Base-by-base conservation (phyloP, 2,888 invertebrate species). In the Napeogenes inachia region DNA sequence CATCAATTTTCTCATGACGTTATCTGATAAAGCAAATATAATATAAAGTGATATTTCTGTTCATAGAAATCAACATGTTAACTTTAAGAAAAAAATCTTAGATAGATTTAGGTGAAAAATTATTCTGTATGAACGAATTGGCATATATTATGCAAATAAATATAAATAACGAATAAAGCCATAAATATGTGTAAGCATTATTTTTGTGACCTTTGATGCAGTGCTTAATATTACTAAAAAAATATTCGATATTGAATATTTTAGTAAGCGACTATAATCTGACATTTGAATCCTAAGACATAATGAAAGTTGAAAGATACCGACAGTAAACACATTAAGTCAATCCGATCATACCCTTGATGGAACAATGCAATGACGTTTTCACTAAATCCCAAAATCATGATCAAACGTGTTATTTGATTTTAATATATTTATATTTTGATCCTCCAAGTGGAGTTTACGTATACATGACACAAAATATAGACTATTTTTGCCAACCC, bases 321-420 rank as follows among this genome's bases (percentile, higher is more conserved):
- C 88, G 87, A 77, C 82, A 69, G 69, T 81, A 82, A 81, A 81
- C 79, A 76, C 78, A 84, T 86, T 87, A 87, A 72, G 74, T 72
- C 76, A 76, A 80, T 84, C 84, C 73, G 81, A 82, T 84, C 81
- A 81, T 68, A 69, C 70, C 67, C 68, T 65, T 59, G 58, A 57
- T 57, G 60, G 60, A 65, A 68, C 67, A 71, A 67, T 64, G 66
- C 60, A 69, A 63, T 63, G 67, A 70, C 70, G 63, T 65, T 60
- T 64, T 66, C 54, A 62, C 62, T 65, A 67, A 69, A 69, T 68
- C 69, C 65, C 69, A 63, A 64, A 67, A 67, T 65, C 67, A 63
- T 65, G 65, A 65, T 45, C 58, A 61, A 46, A 62, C 64, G 50
- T 62, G 54, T 13, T 57, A 50, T 62, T 63, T 67, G 61, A 65